Evolutionary conservation across 2,888 invertebrate genomes (phyloP).

Genomic region (Coleophora deauratella): DNA sequence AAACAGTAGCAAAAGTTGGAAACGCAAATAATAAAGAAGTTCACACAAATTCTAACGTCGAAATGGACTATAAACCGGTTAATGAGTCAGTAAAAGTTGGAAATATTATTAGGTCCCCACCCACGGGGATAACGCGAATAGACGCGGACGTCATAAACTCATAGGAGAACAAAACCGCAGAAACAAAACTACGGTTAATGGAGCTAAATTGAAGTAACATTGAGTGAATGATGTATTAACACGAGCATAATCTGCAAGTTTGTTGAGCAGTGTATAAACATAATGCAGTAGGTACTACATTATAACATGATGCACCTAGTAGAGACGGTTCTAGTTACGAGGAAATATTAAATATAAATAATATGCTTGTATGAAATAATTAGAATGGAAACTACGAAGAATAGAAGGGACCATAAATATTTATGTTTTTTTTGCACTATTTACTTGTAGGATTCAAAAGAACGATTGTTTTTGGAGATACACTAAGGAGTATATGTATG

Average conservation of each 20-base stretch:
- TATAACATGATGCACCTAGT: too few relatives aligned
- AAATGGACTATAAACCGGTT: constrained; percentile 40
- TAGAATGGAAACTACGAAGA: too few relatives aligned
- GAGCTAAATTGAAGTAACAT: constrained; percentile 42
- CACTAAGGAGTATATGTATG: too few relatives aligned
- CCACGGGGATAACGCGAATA: constrained; percentile 52
- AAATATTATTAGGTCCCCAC: constrained; percentile 46
- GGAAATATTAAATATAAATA: too few relatives aligned
- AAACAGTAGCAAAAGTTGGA: constrained; percentile 7
- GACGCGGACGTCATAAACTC: constrained; percentile 45
- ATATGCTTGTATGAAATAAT: too few relatives aligned
- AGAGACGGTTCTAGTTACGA: too few relatives aligned
- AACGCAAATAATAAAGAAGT: constrained; percentile 24
- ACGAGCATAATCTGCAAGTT: too few relatives aligned
- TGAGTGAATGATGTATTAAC: too few relatives aligned
- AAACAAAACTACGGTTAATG: constrained; percentile 26
- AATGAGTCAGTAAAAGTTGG: constrained; percentile 41
- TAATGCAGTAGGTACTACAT: background rate
- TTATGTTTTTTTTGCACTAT: too few relatives aligned
- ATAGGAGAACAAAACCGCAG: constrained; percentile 46
- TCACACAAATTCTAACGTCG: constrained; percentile 18
- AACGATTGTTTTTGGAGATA: too few relatives aligned
- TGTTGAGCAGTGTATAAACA: background rate
- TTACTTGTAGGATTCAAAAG: too few relatives aligned
- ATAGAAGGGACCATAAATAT: too few relatives aligned